Evolutionary conservation across 1,140 invertebrate species (phyloP), one percentile per base, ranked within the genome.

Genomic region (Drosophila tristis): DNA sequence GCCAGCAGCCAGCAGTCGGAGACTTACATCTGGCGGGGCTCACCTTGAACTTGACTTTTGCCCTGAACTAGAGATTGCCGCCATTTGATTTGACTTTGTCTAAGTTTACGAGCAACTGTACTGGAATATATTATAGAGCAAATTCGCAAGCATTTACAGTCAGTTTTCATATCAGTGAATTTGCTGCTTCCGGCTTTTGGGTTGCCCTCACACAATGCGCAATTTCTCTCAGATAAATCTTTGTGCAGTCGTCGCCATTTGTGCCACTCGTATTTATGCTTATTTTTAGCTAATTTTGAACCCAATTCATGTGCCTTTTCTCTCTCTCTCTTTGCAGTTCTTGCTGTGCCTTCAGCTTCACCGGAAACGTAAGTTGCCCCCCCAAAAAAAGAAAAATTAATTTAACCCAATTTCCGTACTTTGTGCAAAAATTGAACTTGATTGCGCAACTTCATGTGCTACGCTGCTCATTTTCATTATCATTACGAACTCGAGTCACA

Each of bases 1-100:
- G 20, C 39, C 48, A 15, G 45, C 2, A 65, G 20, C 26, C 5
- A 6, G 26, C 4, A 20, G 20, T 20, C 20, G 20, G 26, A 56
- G 54, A 61, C 29, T 55, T 61, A 51, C n/a, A 45, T 44, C 7
- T 61, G 50, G 5, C 20, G 9, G 5, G 9, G 29, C 9, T 49
- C 72, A 87, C 84, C 76, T 89, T 87, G 84, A 87, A 87, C 84
- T 84, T 87, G 84, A 58, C 74, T 78, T 71, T 39, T 13, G 35
- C 64, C 64, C 20, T 45, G 51, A 45, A 16, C 49, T 44, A 57
- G 51, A 49, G 48, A 72, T 66, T 75, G 59, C 45, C 53, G 68
- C 51, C 51, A 62, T 55, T 74, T 62, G 58, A 66, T 61, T 71
- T 54, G 29, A 60, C 35, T 70, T 71, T 39, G 44, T 44, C 43